A percentile compares a stretch with the other conserved stretches of the same genome.
These are phyloP conservation scores for Coreoperca whiteheadi DNA, from an alignment of 2,113 vertebrate genomes.

Conservation along the genomic window DNA sequence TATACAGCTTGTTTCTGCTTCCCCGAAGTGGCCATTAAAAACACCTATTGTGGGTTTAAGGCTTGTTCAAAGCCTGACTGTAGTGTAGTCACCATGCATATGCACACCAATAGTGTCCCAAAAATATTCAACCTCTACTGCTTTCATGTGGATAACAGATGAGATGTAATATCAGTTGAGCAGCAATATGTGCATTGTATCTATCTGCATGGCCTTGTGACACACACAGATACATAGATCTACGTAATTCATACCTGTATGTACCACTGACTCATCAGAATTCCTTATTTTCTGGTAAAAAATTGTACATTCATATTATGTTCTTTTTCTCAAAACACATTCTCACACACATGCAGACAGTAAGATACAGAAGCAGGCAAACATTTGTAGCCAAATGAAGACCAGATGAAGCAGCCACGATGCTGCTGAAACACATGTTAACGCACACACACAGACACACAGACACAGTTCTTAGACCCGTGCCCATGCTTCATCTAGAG, in stretches of 20 bases:
- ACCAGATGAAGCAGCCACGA: constrained; percentile 76
- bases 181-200: not conserved
- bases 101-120: not conserved
- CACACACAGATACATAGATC: too few species aligned
- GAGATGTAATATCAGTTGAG: not conserved
- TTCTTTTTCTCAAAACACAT: constrained; percentile 20
- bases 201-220: not conserved
- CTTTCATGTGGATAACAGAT: not conserved
- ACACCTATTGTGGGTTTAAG: not conserved
- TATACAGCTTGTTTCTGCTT: not conserved
- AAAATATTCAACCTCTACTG: not conserved
- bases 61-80: not conserved
- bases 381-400: constrained; percentile 72
- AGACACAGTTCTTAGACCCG: constrained; percentile 21
- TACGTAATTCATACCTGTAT: not conserved
- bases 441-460: constrained; percentile 40
- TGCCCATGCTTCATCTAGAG: constrained; percentile 39
- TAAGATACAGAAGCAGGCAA: constrained; percentile 68
- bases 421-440: constrained; percentile 68
- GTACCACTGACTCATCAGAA: not conserved
- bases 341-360: constrained; percentile 37
- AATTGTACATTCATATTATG: constrained; percentile 8
- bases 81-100: not conserved
- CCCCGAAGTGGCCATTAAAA: not conserved
- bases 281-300: not conserved